phyloP scores from a whole-genome alignment of 2,113 vertebrate species.

The Sphyrna mokarran region DNA sequence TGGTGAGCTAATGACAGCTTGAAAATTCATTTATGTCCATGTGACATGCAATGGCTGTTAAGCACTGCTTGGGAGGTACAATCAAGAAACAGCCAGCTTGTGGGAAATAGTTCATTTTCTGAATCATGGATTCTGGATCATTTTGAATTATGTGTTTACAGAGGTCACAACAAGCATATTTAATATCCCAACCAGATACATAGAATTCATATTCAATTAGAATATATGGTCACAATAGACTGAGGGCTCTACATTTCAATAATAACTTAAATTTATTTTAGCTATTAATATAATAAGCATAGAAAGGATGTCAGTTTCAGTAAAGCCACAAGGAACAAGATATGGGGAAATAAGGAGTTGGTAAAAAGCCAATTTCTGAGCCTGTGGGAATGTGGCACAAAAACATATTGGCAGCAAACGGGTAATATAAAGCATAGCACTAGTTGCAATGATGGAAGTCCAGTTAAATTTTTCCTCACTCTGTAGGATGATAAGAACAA shows the following conservation, averaged over 20 bases:
- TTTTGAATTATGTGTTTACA: neutral
- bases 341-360: neutral
- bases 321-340: neutral
- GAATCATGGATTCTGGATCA: neutral
- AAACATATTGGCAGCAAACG: neutral
- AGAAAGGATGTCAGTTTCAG: neutral
- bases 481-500: neutral
- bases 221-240: neutral
- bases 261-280: neutral
- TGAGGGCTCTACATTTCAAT: neutral
- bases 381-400: neutral
- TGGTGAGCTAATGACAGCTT: conserved; percentile 33
- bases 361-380: neutral
- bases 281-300: neutral
- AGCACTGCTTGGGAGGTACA: conserved; percentile 27
- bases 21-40: conserved; percentile 1
- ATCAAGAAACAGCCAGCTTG: neutral
- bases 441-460: neutral
- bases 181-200: neutral
- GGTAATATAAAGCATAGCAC: neutral
- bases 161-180: neutral
- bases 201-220: neutral
- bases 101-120: neutral
- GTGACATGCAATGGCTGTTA: conserved; percentile 12
- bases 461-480: neutral